Evolutionary conservation across 2,113 vertebrate genomes (phyloP), one percentile per base, ranked within the genome.

Genomic region (Pipra filicauda): DNA sequence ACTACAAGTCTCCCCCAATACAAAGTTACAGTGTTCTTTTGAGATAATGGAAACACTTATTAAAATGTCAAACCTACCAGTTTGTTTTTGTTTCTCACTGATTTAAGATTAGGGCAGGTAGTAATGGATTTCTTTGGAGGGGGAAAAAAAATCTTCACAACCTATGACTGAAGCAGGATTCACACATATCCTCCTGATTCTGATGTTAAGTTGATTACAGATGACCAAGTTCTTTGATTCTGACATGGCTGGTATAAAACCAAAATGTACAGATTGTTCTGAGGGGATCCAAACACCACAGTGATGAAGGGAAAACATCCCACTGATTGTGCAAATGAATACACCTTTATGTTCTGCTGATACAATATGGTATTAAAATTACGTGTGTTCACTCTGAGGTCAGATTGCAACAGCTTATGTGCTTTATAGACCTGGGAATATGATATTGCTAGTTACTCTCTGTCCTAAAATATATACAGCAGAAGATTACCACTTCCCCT

Each of bases 281-380:
- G 76, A 77, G 46, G 8, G 19, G 39, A 30, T 5, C 8, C 18
- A 48, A 64, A 37, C n/a, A 52, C 33, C 1, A 1, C 5, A 39
- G 61, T 11, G 35, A 41, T 31, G 26, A 69, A 55, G 21, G 24
- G 17, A 57, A 64, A 77, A 28, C 27, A 23, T 7, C 33, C 14
- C 80, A 33, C 30, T 41, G 77, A 6, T 0, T 31, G 55, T 67
- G 13, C 19, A 31, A 18, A 61, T 15, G 6, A 55, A 26, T 18
- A 0, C 1, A 14, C 33, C 31, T 44, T n/a, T 30, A 44, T 4
- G 8, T 22, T 70, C 43, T 37, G 37, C 27, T 55, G 57, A 58
- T 37, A 52, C 6, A 21, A 26, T 19, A 1, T 0, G 0, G 5
- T 9, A 22, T 48, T 58, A 33, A 74, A 71, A 55, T 26, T 5